Base-by-base conservation (phyloP, 2,888 invertebrate species). In the Ornithoptera alexandrae region DNA sequence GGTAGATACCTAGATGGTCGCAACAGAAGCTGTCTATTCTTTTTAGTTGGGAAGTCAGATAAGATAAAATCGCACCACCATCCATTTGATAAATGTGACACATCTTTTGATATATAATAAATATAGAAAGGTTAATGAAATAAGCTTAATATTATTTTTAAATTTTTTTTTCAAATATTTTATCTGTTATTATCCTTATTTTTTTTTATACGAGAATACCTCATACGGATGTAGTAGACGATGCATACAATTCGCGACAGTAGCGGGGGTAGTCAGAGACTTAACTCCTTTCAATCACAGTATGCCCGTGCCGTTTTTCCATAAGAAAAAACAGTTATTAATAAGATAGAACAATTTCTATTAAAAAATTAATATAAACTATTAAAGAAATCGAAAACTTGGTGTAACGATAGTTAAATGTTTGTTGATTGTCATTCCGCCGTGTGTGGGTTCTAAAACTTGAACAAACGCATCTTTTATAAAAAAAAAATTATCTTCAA, bases 171-270 rank as follows among this genome's bases (percentile, higher is more conserved):
- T 18, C n/a, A n/a, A n/a, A 0, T 53, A 7, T n/a, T 53, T n/a
- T 7, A 0, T 53, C 6, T n/a, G 5, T 53, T 53, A 46, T 39
- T 65, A 39, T 66, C n/a, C 46, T 7, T 1, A 59, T 66, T 60
- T 1, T 18, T 22, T 30, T 5, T 4, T n/a, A 46, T 50, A 17
- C 30, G 0, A 65, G 64, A 67, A n/a, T 18, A 71, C 61, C 67
- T 65, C 58, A 70, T 42, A 57, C 15, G 83, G 82, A 75, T 82
- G 82, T 86, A 87, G 87, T 82, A 82, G 82, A 79, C 83, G 82
- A 78, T 84, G 85, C 85, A 85, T 83, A 85, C 84, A 85, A 86
- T 87, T 86, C 81, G 84, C 84, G 77, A 81, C 80, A 77, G 78
- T 79, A 71, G 74, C 75, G 78, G 71, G 72, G 78, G 78, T 79